Evolutionary conservation across 2,113 vertebrate species (phyloP).

Genomic region (Nerophis lumbriciformis): DNA sequence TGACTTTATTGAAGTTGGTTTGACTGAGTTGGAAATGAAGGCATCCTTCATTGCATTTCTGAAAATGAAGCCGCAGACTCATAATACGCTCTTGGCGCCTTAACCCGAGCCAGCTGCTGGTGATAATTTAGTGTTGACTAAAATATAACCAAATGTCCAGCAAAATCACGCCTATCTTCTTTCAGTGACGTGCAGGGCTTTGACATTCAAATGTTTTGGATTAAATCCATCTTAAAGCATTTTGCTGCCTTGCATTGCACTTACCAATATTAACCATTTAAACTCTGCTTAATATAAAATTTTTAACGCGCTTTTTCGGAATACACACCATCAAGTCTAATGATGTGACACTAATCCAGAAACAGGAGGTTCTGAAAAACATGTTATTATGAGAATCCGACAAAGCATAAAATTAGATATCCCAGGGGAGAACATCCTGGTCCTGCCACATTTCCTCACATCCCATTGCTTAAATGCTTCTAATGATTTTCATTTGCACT

Average conservation of each 20-base stretch:
- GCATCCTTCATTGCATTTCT: background rate
- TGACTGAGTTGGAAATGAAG: background rate
- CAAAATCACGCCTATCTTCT: slow-evolving; percentile 3
- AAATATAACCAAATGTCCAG: background rate
- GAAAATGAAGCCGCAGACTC: background rate
- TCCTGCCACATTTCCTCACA: background rate
- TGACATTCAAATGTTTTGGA: slow-evolving; percentile 13
- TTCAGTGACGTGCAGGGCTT: background rate
- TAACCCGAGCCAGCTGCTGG: background rate
- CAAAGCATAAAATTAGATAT: slow-evolving; percentile 2
- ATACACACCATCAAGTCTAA: background rate
- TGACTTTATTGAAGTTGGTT: background rate
- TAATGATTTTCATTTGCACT: background rate
- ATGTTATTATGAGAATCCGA: background rate
- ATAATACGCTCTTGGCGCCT: background rate
- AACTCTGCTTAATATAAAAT: too few relatives aligned
- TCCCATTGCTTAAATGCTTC: background rate
- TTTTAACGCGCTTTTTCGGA: background rate
- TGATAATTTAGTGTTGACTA: background rate
- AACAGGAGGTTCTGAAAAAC: background rate
- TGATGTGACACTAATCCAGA: background rate
- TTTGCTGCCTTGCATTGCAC: background rate
- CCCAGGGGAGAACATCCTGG: background rate
- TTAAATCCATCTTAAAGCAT: slow-evolving; percentile 1
- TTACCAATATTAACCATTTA: too few relatives aligned